Conservation (phyloP, 2,113 vertebrate species). For the Daubentonia madagascariensis region DNA sequence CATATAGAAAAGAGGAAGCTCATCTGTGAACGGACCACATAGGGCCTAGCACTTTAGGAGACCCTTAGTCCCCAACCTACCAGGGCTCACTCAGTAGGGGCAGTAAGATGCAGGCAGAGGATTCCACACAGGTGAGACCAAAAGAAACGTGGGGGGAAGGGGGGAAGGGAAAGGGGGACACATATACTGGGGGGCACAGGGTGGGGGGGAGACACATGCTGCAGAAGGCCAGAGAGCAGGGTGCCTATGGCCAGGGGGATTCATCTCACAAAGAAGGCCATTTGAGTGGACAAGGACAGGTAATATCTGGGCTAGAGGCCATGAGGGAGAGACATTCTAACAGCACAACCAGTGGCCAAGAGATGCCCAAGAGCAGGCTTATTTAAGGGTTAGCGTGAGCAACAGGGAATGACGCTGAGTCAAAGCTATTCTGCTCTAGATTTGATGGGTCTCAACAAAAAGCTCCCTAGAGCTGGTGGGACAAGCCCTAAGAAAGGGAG, state of each 20-base stretch:
- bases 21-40: neutral
- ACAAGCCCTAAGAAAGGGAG: fast-evolving
- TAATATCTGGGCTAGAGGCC: neutral
- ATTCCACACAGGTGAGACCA: fast-evolving
- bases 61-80: neutral
- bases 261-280: neutral
- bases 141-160: no score
- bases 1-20: neutral
- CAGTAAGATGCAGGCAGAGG: neutral
- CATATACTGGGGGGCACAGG: no score
- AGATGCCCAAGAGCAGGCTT: fast-evolving
- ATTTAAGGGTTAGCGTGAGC: fast-evolving
- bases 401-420: neutral
- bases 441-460: neutral
- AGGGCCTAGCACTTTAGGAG: neutral
- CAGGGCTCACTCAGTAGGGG: neutral
- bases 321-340: fast-evolving
- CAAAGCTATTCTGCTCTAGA: neutral
- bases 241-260: neutral
- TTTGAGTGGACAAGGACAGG: no score
- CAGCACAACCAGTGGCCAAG: neutral
- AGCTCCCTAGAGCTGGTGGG: neutral
- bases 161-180: no score
- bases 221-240: neutral
- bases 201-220: neutral